A percentile compares a stretch with the other conserved stretches of the same genome.
phyloP scores from a whole-genome alignment of 2,113 vertebrate species.

The Neomonachus schauinslandi region DNA sequence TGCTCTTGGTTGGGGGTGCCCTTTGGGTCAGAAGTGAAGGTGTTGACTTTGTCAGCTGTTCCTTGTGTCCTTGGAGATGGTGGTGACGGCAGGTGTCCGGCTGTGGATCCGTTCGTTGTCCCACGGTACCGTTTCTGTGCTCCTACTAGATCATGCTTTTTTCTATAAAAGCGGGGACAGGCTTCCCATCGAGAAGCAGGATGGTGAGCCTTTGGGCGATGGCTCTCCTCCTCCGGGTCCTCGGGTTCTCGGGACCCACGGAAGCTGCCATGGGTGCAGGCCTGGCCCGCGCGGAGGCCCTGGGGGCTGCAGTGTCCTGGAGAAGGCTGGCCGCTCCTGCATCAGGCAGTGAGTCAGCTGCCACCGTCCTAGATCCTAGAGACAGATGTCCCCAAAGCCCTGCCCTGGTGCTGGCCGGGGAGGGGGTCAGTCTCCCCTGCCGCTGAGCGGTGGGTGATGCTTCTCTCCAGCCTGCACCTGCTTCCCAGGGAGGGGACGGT shows the following conservation, averaged over 20 bases:
- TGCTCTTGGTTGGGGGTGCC: background rate
- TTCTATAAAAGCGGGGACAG: fast-evolving
- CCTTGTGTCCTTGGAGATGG: background rate
- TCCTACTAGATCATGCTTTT: fast-evolving
- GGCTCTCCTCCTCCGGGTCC: fast-evolving
- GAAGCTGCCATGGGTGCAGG: fast-evolving
- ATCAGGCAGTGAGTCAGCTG: fast-evolving
- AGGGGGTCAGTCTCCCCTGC: background rate
- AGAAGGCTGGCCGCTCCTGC: background rate
- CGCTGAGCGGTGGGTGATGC: background rate
- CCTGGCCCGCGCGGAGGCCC: background rate
- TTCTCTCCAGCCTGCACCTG: background rate
- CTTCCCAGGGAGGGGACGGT: background rate
- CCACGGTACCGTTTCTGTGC: fast-evolving
- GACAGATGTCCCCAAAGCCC: background rate
- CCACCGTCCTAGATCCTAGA: no score
- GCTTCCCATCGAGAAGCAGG: background rate
- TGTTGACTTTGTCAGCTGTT: background rate
- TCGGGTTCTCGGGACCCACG: background rate
- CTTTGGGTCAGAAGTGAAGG: background rate
- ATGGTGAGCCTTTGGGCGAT: background rate
- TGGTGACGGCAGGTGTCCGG: fast-evolving
- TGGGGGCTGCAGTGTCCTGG: background rate
- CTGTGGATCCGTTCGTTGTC: background rate
- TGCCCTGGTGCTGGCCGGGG: background rate